Evolutionary conservation across 2,113 vertebrate genomes (phyloP), one percentile per base, ranked within the genome.

Genomic region (Dromas ardeola): DNA sequence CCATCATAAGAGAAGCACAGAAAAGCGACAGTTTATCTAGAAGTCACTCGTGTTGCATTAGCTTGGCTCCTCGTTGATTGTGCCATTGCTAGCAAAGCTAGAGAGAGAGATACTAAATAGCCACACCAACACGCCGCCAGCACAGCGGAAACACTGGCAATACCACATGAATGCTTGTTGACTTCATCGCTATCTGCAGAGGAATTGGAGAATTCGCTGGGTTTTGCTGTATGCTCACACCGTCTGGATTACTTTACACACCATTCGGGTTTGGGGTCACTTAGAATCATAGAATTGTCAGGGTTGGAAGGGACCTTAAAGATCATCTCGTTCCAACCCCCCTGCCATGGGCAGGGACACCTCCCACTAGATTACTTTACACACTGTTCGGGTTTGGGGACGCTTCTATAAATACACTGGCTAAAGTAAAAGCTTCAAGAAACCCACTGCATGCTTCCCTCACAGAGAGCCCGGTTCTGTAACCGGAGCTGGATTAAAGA

Each of bases 101-200:
- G n/a, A n/a, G n/a, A n/a, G n/a, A n/a, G n/a, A 20, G 22, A 5
- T 25, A 15, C 20, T 3, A 5, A 13, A 5, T 6, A 30, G 45
- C 2, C 40, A 0, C 16, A 2, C 1, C 13, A 7, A 0, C 3
- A 0, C 1, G 10, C 10, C 12, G 30, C 43, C 78, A 56, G 61
- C 3, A 0, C 3, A 5, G 73, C 62, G 53, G 15, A 2, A 26
- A 3, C 26, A 0, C 17, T 17, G 42, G 42, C 27, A 8, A 0
- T 7, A 3, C 73, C 81, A 13, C 90, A 25, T 3, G 43, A 7
- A 1, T 9, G n/a, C 43, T 5, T 8, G 15, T 8, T n/a, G 90
- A 0, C 27, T 40, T 1, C 12, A 49, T 12, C 42, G 42, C 40
- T 49, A 8, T 12, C 65, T 70, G 85, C 65, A 27, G 2, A 25